Percentiles rank a stretch among this genome's conserved stretches.
These are phyloP conservation scores for Gambelia wislizenii DNA, from an alignment of 2,797 vertebrate species.

Conservation along the genomic window DNA sequence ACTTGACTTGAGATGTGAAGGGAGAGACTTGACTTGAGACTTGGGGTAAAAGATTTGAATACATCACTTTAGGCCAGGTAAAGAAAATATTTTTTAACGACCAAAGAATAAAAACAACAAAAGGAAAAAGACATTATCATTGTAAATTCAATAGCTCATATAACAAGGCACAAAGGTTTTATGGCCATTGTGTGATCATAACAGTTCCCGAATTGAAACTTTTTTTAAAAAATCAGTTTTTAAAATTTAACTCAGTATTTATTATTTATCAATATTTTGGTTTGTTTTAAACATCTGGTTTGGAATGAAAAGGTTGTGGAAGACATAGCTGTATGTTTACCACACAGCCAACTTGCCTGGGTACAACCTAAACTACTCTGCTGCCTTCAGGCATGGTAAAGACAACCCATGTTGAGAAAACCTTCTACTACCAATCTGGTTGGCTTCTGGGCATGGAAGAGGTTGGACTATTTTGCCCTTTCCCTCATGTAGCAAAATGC, in stretches of 20 bases:
- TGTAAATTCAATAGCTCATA: no score
- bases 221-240: background rate
- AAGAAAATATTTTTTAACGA: slow-evolving; percentile 87
- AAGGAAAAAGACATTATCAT: background rate
- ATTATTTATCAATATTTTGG: background rate
- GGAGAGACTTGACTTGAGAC: no score
- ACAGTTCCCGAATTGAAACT: background rate
- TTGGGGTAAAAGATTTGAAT: no score
- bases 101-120: slow-evolving; percentile 30
- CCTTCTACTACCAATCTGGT: no score
- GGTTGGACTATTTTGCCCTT: background rate
- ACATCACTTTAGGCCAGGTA: no score
- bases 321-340: background rate
- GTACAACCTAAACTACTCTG: background rate
- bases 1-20: no score
- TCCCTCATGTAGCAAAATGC: background rate
- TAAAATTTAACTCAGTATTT: background rate
- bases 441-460: no score
- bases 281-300: background rate
- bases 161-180: background rate
- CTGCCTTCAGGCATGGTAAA: background rate
- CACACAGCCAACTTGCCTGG: background rate
- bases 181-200: background rate
- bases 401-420: background rate
- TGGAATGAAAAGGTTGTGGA: background rate